Evolutionary conservation across 2,888 invertebrate genomes (phyloP).

Genomic region (Hypercompe scribonia): DNA sequence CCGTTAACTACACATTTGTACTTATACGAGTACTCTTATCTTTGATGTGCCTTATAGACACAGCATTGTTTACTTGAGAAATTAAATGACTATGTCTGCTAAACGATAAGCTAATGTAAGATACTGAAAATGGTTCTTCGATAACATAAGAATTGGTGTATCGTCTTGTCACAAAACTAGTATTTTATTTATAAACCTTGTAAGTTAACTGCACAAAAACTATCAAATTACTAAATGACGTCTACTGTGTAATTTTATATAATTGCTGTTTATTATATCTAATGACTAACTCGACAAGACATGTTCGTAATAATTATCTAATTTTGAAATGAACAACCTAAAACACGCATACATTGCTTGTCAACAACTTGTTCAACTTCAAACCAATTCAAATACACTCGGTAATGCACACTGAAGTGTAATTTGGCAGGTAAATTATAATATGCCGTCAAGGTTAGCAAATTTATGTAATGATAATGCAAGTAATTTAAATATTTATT

Average conservation of each 20-base stretch:
- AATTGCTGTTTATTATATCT: conserved; percentile 23
- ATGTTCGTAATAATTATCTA: conserved; percentile 38
- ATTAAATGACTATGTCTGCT: background rate
- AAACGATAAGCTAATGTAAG: background rate
- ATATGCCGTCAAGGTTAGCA: conserved; percentile 7
- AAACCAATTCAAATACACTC: conserved; percentile 26
- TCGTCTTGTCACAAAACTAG: conserved; percentile 9
- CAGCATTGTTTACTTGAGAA: background rate
- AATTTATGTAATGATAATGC: background rate
- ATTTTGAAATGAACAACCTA: conserved; percentile 31
- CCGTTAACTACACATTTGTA: background rate
- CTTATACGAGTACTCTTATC: background rate
- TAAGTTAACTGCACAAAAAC: conserved; percentile 34
- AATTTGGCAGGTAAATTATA: conserved; percentile 39
- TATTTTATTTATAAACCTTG: conserved; percentile 31
- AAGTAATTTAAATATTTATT: background rate
- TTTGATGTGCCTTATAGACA: background rate
- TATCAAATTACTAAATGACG: conserved; percentile 31
- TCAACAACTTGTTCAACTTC: conserved; percentile 3
- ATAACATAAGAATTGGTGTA: background rate
- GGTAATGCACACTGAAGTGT: conserved; percentile 24
- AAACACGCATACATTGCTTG: conserved; percentile 28
- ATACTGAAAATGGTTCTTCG: background rate
- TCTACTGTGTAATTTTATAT: conserved; percentile 38
- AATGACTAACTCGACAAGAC: conserved; percentile 25